These are phyloP conservation scores for Rhingia rostrata DNA, from an alignment of 2,888 invertebrate species.

Conservation along the genomic window DNA sequence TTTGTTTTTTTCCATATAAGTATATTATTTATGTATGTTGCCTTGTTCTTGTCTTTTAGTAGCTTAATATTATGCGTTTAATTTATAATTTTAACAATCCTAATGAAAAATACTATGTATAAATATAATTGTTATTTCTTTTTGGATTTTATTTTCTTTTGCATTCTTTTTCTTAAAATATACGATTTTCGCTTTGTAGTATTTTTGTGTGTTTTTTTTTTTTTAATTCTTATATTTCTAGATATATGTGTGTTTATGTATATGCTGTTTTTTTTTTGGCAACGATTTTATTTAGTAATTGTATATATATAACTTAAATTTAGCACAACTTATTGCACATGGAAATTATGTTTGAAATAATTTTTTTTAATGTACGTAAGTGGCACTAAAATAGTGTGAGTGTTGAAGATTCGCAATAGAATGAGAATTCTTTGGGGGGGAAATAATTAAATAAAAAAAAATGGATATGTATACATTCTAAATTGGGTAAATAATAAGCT, in stretches of 20 bases:
- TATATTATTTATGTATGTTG: slow-evolving; percentile 11
- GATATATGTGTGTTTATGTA: slow-evolving; percentile 45
- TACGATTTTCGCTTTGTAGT: slow-evolving; percentile 33
- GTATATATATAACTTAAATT: slow-evolving; percentile 65
- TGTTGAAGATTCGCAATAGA: neutral
- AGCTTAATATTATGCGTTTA: slow-evolving; percentile 59
- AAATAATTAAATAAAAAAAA: slow-evolving; percentile 15
- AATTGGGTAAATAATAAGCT: too few relatives aligned
- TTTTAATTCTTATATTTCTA: slow-evolving; percentile 41
- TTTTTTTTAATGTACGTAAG: slow-evolving; percentile 4
- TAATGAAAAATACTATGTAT: slow-evolving; percentile 62
- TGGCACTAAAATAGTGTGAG: slow-evolving; percentile 24
- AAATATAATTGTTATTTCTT: slow-evolving; percentile 60
- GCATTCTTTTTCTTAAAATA: slow-evolving; percentile 34
- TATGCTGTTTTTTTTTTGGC: slow-evolving; percentile 56
- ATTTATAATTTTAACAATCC: slow-evolving; percentile 54
- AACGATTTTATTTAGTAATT: slow-evolving; percentile 59
- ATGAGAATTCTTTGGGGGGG: slow-evolving; percentile 4
- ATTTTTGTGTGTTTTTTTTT: slow-evolving; percentile 3
- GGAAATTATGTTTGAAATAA: slow-evolving; percentile 43
- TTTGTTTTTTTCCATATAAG: slow-evolving; percentile 10
- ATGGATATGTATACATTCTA: slow-evolving; percentile 28
- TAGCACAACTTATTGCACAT: slow-evolving; percentile 75
- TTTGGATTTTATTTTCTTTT: slow-evolving; percentile 9
- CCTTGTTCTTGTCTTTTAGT: slow-evolving; percentile 31